Base-by-base conservation (phyloP, 1,140 invertebrate species). In the Lepidurus packardi region DNA sequence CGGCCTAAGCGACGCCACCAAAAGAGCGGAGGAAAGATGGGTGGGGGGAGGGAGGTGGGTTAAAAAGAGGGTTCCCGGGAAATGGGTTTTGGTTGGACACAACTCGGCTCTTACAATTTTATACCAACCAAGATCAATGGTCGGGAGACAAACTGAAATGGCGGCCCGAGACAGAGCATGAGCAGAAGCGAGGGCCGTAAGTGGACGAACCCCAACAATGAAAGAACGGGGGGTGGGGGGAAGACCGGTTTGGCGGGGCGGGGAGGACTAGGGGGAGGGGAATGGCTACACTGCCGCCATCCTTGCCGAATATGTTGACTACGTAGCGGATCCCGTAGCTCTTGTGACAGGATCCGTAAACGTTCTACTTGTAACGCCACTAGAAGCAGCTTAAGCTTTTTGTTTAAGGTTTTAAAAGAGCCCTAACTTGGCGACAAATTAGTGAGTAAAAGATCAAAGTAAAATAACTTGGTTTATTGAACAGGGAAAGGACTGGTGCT, bases 41-140 rank as follows among this genome's bases (percentile, higher is more conserved):
- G 8, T 7, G 53, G 53, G 21, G 13, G 53, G 53, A 65, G 53
- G 53, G 53, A 65, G n/a, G 21, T 13, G 53, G n/a, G 53, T 65
- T 13, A 65, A 21, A 13, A 21, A 65, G 53, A 1, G 34, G 34
- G 34, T 34, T 34, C 53, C n/a, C 8, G 13, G 53, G 16, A 65
- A 65, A 65, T 65, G 53, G 53, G 21, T 21, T 34, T 65, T 65
- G 53, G 53, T 65, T 65, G 53, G 53, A 65, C 53, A 65, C 53
- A 65, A 65, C 34, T 34, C 34, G 34, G 34, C 34, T 34, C 34
- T 34, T 34, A 34, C 34, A 34, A 65, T 65, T 9, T 21, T 65
- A 21, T 65, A 16, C 53, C 53, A 65, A 21, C 16, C 53, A 9
- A 65, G 53, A 65, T 13, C 53, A 65, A 65, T 65, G 53, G 53